These are phyloP conservation scores for Chromoteleia sp. DNA, from an alignment of 2,888 invertebrate genomes.

Conservation along the genomic window DNA sequence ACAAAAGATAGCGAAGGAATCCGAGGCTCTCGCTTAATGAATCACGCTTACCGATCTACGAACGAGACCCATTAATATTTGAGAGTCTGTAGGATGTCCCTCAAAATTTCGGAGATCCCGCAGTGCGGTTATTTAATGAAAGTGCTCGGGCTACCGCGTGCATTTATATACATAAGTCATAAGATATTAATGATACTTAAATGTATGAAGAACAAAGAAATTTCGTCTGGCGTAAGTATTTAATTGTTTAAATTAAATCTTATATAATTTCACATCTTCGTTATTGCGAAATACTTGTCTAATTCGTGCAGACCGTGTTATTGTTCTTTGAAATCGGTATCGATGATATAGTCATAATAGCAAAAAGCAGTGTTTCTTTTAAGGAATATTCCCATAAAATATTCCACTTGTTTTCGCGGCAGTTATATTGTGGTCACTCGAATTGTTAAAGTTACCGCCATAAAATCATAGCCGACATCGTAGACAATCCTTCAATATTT, in stretches of 20 bases:
- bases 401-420: conserved; percentile 19
- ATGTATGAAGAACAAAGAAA: conserved; percentile 40
- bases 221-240: too few relatives aligned
- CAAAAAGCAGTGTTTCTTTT: background rate
- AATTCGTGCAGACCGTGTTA: too few relatives aligned
- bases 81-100: conserved; percentile 63
- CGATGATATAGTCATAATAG: background rate
- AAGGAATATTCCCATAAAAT: conserved; percentile 3
- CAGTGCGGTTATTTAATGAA: conserved; percentile 67
- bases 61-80: conserved; percentile 68
- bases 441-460: conserved; percentile 20
- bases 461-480: conserved; percentile 32
- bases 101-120: conserved; percentile 69
- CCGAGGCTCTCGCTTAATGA: conserved; percentile 63
- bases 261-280: too few relatives aligned
- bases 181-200: conserved; percentile 57
- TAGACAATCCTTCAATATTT: conserved; percentile 15
- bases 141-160: conserved; percentile 66
- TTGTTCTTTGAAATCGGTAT: background rate
- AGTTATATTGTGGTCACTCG: conserved; percentile 29
- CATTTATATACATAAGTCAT: conserved; percentile 46
- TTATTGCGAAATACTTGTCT: too few relatives aligned
- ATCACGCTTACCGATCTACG: conserved; percentile 65
- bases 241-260: too few relatives aligned
- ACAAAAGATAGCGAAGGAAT: conserved; percentile 47